Evolutionary conservation across 2,797 vertebrate species (phyloP), one percentile per base, ranked within the genome.

Genomic region (Xenops minutus): DNA sequence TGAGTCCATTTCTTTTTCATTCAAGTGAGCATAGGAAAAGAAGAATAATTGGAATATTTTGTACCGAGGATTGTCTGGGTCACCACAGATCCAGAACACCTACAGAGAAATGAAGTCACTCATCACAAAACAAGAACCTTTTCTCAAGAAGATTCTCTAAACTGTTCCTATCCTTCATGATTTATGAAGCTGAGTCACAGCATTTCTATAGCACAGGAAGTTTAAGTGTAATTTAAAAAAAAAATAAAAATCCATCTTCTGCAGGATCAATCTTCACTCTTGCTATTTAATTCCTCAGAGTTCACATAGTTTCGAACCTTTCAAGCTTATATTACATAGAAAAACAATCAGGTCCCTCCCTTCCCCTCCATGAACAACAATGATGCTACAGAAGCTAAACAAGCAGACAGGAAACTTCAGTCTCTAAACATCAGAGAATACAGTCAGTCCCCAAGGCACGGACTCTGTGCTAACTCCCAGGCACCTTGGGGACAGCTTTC

Each of bases 401-500:
- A 49, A 80, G 54, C 59, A 79, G 48, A 18, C 20, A 39, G 20
- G 34, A 44, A 84, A 72, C 15, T 14, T 56, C 32, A 49, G 6
- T 41, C 32, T 32, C 36, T 52, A 32, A 79, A 66, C 24, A 37
- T 5, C 17, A 19, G 16, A 39, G 27, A 72, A 43, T 4, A 55
- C 4, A 54, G 30, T 20, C 4, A 54, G 30, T 20, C 36, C 49
- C 1, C 0, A 14, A 20, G 32, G 9, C 22, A 44, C 36, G 9
- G 29, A 62, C 23, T 56, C 66, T 14, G n/a, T 22, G n/a, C 14
- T 36, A 52, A 66, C 41, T 51, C 15, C 16, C 21, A 43, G 21
- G 24, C 0, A 0, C n/a, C 20, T 19, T 0, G 0, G 15, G 22
- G 32, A 9, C 12, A 18, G 23, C 16, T 54, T 32, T 32, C 48